Evolutionary conservation across 2,888 invertebrate genomes (phyloP), one percentile per base, ranked within the genome.

Genomic region (Eupsilia transversa): DNA sequence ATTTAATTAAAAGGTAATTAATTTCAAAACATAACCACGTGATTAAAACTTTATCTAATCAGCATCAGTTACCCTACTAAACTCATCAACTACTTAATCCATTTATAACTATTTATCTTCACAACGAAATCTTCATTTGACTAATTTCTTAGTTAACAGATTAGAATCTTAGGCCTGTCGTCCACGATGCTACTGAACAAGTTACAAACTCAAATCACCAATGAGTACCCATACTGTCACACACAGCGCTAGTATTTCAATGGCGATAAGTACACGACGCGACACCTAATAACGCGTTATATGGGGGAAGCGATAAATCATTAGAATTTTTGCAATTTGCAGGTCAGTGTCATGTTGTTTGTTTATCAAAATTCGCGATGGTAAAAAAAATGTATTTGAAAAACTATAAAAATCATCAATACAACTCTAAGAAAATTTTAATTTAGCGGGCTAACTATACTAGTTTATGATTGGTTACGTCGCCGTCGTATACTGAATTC

Each of bases 121-220:
- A 64, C 10, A 49, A 27, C 23, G 3, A 46, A 41, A 73, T 75
- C 57, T 60, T n/a, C 61, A 41, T 72, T 64, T 43, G 54, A 73
- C 73, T 66, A 74, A 85, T 68, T 78, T 59, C 63, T 52, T n/a
- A 46, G 61, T 33, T 77, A 70, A 56, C 66, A 80, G 78, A 83
- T 85, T 72, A 85, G 12, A 41, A 72, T 70, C 4, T 64, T 61
- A 38, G 5, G 60, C 35, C 2, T 2, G n/a, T 10, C n/a, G n/a
- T 61, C 35, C 35, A 38, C n/a, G 35, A 38, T 1, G 35, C n/a
- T n/a, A 38, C 9, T n/a, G 5, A 35, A 60, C 35, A 7, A 33
- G 14, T 60, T n/a, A 56, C 23, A n/a, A n/a, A n/a, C 17, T 60
- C 2, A n/a, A 60, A 35, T 14, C 12, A 23, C 3, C 3, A 60